Evolutionary conservation across 2,113 vertebrate species (phyloP).

Genomic region (Clarias batrachus): DNA sequence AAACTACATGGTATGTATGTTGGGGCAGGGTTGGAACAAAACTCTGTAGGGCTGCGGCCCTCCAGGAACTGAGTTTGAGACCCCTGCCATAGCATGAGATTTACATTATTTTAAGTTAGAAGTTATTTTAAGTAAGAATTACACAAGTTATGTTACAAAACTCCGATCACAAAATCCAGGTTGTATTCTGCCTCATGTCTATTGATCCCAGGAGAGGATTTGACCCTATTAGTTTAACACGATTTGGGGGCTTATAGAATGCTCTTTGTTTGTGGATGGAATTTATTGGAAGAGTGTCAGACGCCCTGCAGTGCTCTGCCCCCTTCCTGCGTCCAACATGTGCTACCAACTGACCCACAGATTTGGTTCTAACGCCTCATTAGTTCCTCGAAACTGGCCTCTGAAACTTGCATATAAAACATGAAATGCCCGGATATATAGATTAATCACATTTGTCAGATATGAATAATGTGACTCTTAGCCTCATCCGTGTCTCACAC

Average conservation of each 20-base stretch:
- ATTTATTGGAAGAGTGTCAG: constrained; percentile 28
- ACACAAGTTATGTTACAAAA: not conserved
- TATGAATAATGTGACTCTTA: constrained; percentile 30
- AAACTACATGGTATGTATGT: too few relatives aligned
- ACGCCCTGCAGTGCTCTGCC: constrained; percentile 28
- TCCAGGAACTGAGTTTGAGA: too few relatives aligned
- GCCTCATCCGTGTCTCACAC: not conserved
- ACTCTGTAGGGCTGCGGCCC: too few relatives aligned
- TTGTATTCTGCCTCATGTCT: not conserved
- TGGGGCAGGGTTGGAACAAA: too few relatives aligned
- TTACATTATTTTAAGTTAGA: too few relatives aligned
- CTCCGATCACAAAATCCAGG: not conserved
- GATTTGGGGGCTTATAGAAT: constrained; percentile 5
- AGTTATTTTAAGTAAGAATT: not conserved
- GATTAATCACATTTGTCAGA: constrained; percentile 34
- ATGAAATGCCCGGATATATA: not conserved
- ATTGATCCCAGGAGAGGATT: not conserved
- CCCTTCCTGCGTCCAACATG: not conserved
- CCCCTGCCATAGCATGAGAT: not conserved
- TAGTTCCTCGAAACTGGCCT: constrained; percentile 11
- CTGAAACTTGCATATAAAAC: not conserved
- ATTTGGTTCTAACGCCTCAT: not conserved
- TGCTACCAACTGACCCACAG: not conserved
- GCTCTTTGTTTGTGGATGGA: constrained; percentile 28
- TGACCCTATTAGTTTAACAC: constrained; percentile 5